Evolutionary conservation across 2,113 vertebrate genomes (phyloP).

Genomic region (Laticauda laticaudata): DNA sequence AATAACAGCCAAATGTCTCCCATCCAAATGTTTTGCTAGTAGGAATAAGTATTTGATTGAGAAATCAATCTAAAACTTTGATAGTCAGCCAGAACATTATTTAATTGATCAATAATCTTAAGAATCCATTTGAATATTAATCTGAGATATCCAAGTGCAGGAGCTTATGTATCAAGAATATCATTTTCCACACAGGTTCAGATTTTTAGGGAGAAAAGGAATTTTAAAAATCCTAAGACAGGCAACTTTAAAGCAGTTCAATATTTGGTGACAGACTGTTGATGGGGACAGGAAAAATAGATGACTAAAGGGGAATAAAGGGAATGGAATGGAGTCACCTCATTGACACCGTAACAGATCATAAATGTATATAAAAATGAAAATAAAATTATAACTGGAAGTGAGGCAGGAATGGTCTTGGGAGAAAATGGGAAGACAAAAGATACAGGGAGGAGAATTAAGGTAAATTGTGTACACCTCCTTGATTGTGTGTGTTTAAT

Average conservation of each 20-base stretch:
- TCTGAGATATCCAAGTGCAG: not conserved
- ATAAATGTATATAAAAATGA: not conserved
- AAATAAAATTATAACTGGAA: not conserved
- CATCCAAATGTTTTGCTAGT: not conserved
- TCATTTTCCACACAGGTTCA: not conserved
- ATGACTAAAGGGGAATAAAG: not conserved
- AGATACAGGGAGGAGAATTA: not conserved
- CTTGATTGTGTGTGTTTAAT: constrained; percentile 1
- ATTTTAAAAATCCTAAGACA: not conserved
- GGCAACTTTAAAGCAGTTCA: not conserved
- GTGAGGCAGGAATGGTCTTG: not conserved
- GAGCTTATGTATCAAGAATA: no score
- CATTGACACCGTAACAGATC: not conserved
- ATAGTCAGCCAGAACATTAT: not conserved
- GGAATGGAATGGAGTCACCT: not conserved
- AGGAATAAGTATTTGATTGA: not conserved
- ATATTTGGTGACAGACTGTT: not conserved
- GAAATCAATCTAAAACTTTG: not conserved
- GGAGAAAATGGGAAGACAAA: not conserved
- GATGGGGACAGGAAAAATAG: not conserved
- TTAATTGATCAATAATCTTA: not conserved
- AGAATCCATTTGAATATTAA: not conserved
- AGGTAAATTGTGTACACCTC: not conserved
- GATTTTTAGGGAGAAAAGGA: not conserved
- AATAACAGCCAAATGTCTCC: not conserved